Evolutionary conservation across 2,797 vertebrate species (phyloP).

Genomic region (Ataeniobius toweri): DNA sequence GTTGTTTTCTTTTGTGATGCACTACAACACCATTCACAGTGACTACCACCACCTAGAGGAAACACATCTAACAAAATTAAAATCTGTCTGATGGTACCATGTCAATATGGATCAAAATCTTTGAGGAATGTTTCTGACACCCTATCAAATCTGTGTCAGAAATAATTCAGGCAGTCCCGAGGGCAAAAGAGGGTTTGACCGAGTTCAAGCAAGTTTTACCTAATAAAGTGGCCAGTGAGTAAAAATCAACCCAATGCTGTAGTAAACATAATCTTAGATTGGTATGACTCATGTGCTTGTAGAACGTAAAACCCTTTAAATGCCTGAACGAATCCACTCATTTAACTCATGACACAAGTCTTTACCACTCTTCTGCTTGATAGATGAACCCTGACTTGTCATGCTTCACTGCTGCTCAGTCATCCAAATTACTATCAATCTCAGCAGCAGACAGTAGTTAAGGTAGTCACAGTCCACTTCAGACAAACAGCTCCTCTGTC

Average conservation of each 20-base stretch:
- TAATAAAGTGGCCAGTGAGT: neutral
- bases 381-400: slow-evolving; percentile 50
- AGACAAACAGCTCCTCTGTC: slow-evolving; percentile 7
- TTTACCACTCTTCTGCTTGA: slow-evolving; percentile 52
- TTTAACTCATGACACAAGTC: slow-evolving; percentile 48
- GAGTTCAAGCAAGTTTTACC: neutral
- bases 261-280: slow-evolving; percentile 8
- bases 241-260: neutral
- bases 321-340: slow-evolving; percentile 40
- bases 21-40: no score
- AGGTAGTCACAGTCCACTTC: slow-evolving; percentile 27
- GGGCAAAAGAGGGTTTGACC: neutral
- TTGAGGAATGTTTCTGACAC: neutral
- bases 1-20: no score
- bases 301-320: slow-evolving; percentile 55
- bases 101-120: neutral
- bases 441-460: slow-evolving; percentile 33
- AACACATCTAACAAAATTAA: neutral
- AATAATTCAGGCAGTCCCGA: no score
- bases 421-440: slow-evolving; percentile 50
- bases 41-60: no score
- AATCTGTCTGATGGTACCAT: neutral
- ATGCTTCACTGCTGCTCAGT: slow-evolving; percentile 35
- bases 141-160: neutral
- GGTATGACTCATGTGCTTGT: slow-evolving; percentile 28